A percentile compares a stretch with the other conserved stretches of the same genome.
Conservation (phyloP, 2,888 invertebrate species). For the Mythimna vitellina region DNA sequence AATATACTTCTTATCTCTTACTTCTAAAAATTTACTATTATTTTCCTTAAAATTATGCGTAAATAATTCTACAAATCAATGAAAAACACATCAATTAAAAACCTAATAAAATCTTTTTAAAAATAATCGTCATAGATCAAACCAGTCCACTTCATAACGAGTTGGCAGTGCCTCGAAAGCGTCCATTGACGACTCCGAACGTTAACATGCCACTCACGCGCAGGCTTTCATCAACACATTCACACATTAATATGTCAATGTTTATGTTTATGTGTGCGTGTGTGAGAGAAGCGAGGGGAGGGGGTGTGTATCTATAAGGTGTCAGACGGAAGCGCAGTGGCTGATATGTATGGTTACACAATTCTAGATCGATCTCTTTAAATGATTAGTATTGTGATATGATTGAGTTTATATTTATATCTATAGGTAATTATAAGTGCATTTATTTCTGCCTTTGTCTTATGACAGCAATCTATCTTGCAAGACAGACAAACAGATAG, state of each 20-base stretch:
- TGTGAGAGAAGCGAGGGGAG: neutral
- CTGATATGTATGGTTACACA: slow-evolving; percentile 10
- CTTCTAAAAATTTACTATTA: neutral
- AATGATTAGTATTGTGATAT: neutral
- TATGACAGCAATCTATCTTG: neutral
- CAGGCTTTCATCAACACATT: slow-evolving; percentile 78
- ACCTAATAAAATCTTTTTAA: slow-evolving; percentile 5
- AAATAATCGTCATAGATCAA: slow-evolving; percentile 38
- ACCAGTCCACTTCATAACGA: slow-evolving; percentile 50
- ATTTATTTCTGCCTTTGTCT: neutral
- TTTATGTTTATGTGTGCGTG: slow-evolving; percentile 24
- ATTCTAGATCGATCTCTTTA: slow-evolving; percentile 5
- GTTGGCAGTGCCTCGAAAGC: slow-evolving; percentile 66
- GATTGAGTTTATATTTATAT: slow-evolving; percentile 8
- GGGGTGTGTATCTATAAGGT: slow-evolving; percentile 22
- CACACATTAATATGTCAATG: slow-evolving; percentile 59
- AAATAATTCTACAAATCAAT: neutral
- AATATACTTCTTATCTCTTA: too few species aligned
- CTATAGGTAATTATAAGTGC: neutral
- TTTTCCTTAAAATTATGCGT: neutral
- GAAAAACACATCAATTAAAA: slow-evolving; percentile 11
- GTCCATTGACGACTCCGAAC: slow-evolving; percentile 62
- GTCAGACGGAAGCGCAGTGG: slow-evolving; percentile 54
- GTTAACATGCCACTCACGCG: slow-evolving; percentile 75
- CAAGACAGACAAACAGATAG: neutral